Evolutionary conservation across 2,797 vertebrate species (phyloP).

Genomic region (Enteromius fasciolatus): DNA sequence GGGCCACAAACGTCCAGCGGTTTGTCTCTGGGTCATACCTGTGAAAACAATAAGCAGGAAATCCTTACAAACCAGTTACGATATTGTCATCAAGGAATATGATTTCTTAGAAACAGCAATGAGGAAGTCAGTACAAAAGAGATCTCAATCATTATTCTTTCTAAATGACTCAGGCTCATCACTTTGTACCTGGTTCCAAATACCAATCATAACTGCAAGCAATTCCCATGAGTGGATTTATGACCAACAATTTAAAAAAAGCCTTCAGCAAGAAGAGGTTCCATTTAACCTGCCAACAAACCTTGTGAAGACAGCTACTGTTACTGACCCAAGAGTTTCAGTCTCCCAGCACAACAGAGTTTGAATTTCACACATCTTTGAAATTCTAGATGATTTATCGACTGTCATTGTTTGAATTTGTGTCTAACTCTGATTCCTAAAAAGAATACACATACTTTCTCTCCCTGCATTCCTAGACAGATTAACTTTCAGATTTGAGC

Average conservation of each 20-base stretch:
- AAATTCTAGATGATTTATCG: constrained; percentile 22
- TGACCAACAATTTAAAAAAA: constrained; percentile 49
- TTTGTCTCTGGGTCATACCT: constrained; percentile 84
- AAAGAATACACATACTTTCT: neutral
- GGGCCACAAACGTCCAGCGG: constrained; percentile 77
- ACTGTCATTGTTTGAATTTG: constrained; percentile 26
- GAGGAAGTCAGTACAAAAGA: neutral
- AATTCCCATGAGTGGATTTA: constrained; percentile 14
- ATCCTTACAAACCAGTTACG: neutral
- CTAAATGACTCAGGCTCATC: neutral
- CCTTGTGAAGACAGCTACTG: constrained; percentile 51
- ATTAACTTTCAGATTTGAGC: constrained; percentile 51
- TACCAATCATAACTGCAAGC: constrained; percentile 8
- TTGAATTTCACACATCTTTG: constrained; percentile 39
- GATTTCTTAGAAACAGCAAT: constrained; percentile 1
- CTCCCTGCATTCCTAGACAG: constrained; percentile 37
- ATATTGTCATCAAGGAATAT: neutral
- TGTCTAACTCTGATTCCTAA: neutral
- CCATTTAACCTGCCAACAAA: constrained; percentile 61
- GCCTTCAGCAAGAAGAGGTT: constrained; percentile 67
- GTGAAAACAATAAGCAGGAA: constrained; percentile 43
- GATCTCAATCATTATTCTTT: neutral
- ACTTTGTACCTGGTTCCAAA: neutral
- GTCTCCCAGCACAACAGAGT: constrained; percentile 17
- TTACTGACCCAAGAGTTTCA: constrained; percentile 55